phyloP scores from a whole-genome alignment of 2,113 vertebrate genomes.

The Halcyon senegalensis region DNA sequence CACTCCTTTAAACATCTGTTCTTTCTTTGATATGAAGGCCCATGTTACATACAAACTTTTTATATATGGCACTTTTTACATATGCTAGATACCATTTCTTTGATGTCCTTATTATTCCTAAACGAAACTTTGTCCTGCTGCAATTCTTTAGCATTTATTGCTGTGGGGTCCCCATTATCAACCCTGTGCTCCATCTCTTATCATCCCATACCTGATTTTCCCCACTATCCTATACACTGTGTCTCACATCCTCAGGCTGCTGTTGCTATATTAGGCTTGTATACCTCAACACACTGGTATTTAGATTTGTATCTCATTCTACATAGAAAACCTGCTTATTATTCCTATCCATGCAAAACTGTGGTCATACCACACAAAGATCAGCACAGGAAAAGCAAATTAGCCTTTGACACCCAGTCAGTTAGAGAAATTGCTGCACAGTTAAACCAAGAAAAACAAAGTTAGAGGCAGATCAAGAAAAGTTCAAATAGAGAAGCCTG shows the following conservation, averaged over 20 bases:
- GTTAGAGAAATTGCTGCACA: not conserved
- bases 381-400: not conserved
- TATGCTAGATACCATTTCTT: not conserved
- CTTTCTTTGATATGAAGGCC: not conserved
- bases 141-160: not conserved
- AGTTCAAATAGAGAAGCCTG: not conserved
- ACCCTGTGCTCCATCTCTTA: not conserved
- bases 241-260: not conserved
- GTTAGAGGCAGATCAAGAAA: not conserved
- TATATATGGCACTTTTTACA: not conserved
- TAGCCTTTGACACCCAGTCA: not conserved
- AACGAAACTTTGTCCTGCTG: not conserved
- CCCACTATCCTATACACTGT: not conserved
- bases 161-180: not conserved
- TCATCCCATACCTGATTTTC: not conserved
- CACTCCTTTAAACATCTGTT: not conserved
- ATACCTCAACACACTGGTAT: not conserved
- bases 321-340: not conserved
- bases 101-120: not conserved
- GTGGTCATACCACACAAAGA: not conserved
- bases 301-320: not conserved
- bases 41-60: not conserved
- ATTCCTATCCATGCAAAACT: not conserved
- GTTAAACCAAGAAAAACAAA: not conserved
- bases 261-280: not conserved